These are phyloP conservation scores for Mercenaria mercenaria DNA, from an alignment of 1,140 invertebrate genomes.

Conservation along the genomic window DNA sequence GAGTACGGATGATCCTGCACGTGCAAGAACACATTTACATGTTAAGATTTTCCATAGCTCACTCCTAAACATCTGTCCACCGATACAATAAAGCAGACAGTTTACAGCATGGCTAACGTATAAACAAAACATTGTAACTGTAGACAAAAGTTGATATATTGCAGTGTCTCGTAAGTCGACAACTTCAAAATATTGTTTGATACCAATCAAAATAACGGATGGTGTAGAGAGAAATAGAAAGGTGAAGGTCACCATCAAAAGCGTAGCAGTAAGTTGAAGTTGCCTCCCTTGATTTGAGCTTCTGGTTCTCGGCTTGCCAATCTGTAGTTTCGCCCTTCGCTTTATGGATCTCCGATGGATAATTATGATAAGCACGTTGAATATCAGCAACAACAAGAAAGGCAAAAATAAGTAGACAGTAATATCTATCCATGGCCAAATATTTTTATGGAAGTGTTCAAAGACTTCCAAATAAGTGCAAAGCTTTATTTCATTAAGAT, in stretches of 20 bases:
- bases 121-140: conserved; percentile 5
- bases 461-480: conserved; percentile 15
- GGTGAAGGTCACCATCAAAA: neutral
- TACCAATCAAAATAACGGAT: neutral
- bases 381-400: neutral
- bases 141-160: neutral
- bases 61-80: neutral
- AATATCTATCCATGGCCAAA: conserved; percentile 19
- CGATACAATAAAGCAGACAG: neutral
- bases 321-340: neutral
- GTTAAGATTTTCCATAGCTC: neutral
- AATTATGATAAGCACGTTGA: conserved; percentile 26
- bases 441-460: conserved; percentile 17
- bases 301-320: neutral
- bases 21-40: neutral
- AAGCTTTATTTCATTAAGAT: neutral
- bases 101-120: conserved; percentile 20
- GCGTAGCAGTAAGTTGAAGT: neutral
- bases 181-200: conserved; percentile 5
- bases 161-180: neutral
- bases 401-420: neutral
- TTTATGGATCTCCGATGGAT: neutral
- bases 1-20: neutral
- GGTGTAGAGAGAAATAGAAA: conserved; percentile 7
- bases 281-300: neutral